Conservation (phyloP, 1,140 invertebrate species). For the Eueides isabella region DNA sequence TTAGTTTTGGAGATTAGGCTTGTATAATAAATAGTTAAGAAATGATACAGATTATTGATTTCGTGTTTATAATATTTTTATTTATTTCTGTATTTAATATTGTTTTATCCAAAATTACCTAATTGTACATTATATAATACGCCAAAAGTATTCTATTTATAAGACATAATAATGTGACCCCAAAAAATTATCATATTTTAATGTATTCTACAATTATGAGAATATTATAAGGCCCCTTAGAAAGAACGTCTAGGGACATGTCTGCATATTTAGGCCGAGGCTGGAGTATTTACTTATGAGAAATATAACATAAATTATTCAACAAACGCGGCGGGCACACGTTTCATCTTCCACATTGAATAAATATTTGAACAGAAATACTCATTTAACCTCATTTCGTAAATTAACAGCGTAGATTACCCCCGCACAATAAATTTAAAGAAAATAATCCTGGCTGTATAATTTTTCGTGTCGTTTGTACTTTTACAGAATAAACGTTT, state of each 20-base stretch:
- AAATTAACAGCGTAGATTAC: slow-evolving; percentile 67
- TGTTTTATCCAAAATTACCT: too few relatives aligned
- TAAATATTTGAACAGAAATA: slow-evolving; percentile 67
- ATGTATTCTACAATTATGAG: background rate
- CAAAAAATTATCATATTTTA: slow-evolving; percentile 1
- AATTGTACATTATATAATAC: background rate
- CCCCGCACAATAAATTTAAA: slow-evolving; percentile 49
- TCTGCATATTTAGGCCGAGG: slow-evolving; percentile 51
- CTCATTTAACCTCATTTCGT: slow-evolving; percentile 65
- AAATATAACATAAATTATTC: slow-evolving; percentile 74
- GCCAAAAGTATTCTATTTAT: background rate
- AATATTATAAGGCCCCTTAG: slow-evolving; percentile 8
- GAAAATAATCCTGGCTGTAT: slow-evolving; percentile 32
- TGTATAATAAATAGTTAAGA: too few relatives aligned
- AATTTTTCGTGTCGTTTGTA: slow-evolving; percentile 30
- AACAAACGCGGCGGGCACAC: slow-evolving; percentile 66
- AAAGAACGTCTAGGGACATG: slow-evolving; percentile 43
- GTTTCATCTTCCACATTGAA: slow-evolving; percentile 72
- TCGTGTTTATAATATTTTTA: too few relatives aligned
- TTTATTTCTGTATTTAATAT: too few relatives aligned
- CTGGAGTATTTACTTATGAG: slow-evolving; percentile 50
- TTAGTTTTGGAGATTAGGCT: too few relatives aligned
- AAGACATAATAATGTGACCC: background rate
- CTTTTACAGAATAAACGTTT: slow-evolving; percentile 33
- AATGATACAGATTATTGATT: too few relatives aligned